Evolutionary conservation across 2,888 invertebrate genomes (phyloP).

Genomic region (Pheosia gnoma): DNA sequence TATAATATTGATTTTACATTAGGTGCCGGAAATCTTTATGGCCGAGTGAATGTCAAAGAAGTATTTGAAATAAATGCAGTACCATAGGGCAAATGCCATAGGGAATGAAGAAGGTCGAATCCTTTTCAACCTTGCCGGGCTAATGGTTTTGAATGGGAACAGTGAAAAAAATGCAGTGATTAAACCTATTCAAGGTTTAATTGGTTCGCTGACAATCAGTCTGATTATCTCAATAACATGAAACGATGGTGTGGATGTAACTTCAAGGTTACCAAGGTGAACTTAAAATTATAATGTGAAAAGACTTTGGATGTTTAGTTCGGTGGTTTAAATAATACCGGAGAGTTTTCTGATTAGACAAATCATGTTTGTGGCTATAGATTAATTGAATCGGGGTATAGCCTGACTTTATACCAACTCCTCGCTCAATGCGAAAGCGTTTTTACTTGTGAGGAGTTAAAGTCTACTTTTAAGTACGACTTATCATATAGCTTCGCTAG

Average conservation of each 20-base stretch:
- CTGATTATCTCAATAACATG: not conserved
- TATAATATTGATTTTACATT: too few relatives aligned
- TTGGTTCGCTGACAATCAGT: not conserved
- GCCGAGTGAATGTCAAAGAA: too few relatives aligned
- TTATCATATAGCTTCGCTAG: not conserved
- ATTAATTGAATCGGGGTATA: not conserved
- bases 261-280: not conserved
- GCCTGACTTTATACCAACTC: not conserved
- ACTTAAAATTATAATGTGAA: slow-evolving; percentile 2
- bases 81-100: too few relatives aligned
- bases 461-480: not conserved
- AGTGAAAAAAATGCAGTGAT: not conserved
- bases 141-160: too few relatives aligned
- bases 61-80: too few relatives aligned
- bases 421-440: not conserved
- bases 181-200: not conserved
- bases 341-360: not conserved
- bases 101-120: too few relatives aligned
- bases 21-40: too few relatives aligned
- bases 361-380: not conserved
- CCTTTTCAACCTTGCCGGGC: too few relatives aligned
- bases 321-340: not conserved
- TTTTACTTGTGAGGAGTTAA: not conserved
- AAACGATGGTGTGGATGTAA: not conserved
- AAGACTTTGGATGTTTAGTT: not conserved